phyloP scores from a whole-genome alignment of 2,888 invertebrate genomes.

The Nomada hirtipes region DNA sequence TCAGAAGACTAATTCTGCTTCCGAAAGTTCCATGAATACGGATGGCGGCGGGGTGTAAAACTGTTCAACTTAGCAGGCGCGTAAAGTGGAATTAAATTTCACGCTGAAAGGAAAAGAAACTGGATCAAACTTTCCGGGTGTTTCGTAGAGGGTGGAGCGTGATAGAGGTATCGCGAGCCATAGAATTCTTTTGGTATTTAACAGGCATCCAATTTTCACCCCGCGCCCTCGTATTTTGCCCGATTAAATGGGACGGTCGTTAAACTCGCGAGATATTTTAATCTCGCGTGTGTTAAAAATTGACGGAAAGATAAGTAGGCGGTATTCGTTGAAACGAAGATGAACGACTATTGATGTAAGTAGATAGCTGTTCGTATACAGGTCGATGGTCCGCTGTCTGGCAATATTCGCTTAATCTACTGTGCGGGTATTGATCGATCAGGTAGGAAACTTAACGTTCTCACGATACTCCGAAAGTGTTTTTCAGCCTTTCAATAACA shows the following conservation, averaged over 20 bases:
- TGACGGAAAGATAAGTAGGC: neutral
- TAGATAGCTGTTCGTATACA: neutral
- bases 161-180: neutral
- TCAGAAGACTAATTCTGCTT: slow-evolving; percentile 55
- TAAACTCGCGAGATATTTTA: neutral
- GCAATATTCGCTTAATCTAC: slow-evolving; percentile 17
- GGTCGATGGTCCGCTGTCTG: slow-evolving; percentile 2
- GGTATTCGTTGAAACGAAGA: neutral
- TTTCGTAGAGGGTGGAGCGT: neutral
- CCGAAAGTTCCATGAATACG: slow-evolving; percentile 49
- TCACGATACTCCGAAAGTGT: slow-evolving; percentile 20
- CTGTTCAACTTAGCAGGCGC: slow-evolving; percentile 28
- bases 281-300: neutral
- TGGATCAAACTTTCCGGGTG: slow-evolving; percentile 20
- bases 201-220: slow-evolving; percentile 1
- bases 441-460: neutral
- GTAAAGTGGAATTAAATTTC: slow-evolving; percentile 45
- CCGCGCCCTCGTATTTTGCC: neutral
- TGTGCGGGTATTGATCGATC: slow-evolving; percentile 10
- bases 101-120: slow-evolving; percentile 25
- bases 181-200: slow-evolving; percentile 8
- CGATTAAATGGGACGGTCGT: neutral
- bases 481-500: slow-evolving; percentile 21
- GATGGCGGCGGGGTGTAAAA: slow-evolving; percentile 27
- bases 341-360: neutral